Conservation (phyloP, 2,797 vertebrate species). For the Lacerta bilineata region DNA sequence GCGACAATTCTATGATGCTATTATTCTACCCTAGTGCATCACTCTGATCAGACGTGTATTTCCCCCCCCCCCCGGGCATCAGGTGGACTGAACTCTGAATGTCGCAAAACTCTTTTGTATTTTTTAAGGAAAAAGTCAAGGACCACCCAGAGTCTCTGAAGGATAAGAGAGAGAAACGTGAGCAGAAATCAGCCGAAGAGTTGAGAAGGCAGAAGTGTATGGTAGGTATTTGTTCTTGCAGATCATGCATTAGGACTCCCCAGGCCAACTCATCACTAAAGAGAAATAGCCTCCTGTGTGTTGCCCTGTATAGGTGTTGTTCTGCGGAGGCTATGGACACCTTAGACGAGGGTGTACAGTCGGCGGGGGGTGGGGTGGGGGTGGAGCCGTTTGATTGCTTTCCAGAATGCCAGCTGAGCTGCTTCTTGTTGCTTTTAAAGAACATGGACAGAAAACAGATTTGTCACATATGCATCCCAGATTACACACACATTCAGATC, state of each 20-base stretch:
- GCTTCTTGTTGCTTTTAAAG: too few relatives aligned
- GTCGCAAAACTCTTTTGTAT: background rate
- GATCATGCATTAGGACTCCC: accelerated
- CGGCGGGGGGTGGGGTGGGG: too few relatives aligned
- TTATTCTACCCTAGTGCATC: too few relatives aligned
- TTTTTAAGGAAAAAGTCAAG: background rate
- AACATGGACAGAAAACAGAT: background rate
- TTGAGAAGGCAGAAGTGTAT: background rate
- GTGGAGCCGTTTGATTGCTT: too few relatives aligned
- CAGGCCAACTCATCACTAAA: background rate
- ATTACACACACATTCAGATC: background rate
- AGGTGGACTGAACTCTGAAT: background rate
- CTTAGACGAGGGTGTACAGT: too few relatives aligned
- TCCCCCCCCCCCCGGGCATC: too few relatives aligned
- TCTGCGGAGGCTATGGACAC: too few relatives aligned
- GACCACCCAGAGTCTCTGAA: background rate
- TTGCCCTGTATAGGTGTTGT: too few relatives aligned
- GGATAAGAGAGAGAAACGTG: background rate
- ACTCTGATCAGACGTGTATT: too few relatives aligned
- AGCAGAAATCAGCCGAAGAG: background rate
- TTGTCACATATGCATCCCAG: background rate
- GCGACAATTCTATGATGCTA: too few relatives aligned
- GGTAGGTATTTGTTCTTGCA: background rate
- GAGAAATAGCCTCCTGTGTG: background rate
- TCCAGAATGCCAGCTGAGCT: too few relatives aligned